phyloP scores from a whole-genome alignment of 2,797 vertebrate genomes.

The Tokudaia muenninki region DNA sequence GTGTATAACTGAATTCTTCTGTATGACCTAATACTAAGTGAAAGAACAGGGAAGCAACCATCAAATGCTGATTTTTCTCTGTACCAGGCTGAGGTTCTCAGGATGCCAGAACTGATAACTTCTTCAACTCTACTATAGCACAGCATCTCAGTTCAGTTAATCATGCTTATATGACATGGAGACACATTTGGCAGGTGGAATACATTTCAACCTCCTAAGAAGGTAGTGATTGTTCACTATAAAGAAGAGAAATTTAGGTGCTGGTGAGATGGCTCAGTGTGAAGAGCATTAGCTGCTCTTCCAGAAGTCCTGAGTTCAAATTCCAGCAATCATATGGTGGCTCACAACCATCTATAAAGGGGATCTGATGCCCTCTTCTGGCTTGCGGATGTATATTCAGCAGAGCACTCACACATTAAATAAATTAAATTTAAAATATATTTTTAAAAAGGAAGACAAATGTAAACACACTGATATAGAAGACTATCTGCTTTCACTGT shows the following conservation, averaged over 20 bases:
- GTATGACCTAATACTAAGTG: neutral
- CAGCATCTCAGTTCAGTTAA: neutral
- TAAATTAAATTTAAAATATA: no score
- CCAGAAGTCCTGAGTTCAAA: neutral
- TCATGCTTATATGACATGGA: neutral
- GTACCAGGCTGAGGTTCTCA: neutral
- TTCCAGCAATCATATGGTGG: neutral
- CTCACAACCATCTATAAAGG: neutral
- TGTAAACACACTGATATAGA: neutral
- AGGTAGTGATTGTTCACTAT: neutral
- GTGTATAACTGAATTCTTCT: neutral
- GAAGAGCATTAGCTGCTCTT: neutral
- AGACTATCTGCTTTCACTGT: neutral
- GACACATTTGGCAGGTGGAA: neutral
- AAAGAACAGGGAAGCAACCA: no score
- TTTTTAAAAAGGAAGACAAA: neutral
- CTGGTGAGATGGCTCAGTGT: neutral
- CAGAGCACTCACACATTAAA: no score
- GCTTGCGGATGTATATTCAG: neutral
- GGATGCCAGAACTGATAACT: neutral
- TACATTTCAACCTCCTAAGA: neutral
- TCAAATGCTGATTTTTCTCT: neutral
- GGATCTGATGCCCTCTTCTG: neutral
- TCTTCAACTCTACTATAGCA: neutral
- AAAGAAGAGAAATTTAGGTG: neutral